These are phyloP conservation scores for Chromobotia macracanthus DNA, from an alignment of 2,797 vertebrate species.

Conservation along the genomic window DNA sequence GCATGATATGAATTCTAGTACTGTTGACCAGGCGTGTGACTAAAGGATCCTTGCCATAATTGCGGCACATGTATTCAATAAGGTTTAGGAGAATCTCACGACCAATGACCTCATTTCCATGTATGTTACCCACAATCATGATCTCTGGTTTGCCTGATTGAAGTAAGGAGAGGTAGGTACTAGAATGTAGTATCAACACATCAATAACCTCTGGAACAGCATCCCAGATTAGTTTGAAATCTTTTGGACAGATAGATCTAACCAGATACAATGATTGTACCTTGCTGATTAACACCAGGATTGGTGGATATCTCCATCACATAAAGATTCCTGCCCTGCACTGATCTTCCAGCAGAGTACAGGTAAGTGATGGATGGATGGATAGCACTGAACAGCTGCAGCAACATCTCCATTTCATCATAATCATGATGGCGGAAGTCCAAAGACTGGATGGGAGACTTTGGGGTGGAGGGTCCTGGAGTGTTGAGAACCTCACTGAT, in stretches of 20 bases:
- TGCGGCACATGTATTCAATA: slow-evolving; percentile 83
- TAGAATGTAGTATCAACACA: too few relatives aligned
- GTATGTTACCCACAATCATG: slow-evolving; percentile 65
- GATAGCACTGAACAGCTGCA: slow-evolving; percentile 83
- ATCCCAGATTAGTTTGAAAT: neutral
- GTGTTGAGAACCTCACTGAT: neutral
- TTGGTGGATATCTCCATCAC: slow-evolving; percentile 95
- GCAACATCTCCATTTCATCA: slow-evolving; percentile 90
- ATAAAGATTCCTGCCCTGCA: slow-evolving; percentile 83
- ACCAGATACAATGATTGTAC: slow-evolving; percentile 64
- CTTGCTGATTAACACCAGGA: slow-evolving; percentile 85
- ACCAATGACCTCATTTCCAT: slow-evolving; percentile 83
- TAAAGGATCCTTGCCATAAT: slow-evolving; percentile 79
- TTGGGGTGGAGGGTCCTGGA: neutral
- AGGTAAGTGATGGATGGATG: slow-evolving; percentile 83
- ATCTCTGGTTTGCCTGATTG: slow-evolving; percentile 50
- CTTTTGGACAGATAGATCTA: neutral
- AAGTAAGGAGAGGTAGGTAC: slow-evolving; percentile 27
- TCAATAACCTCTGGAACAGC: neutral
- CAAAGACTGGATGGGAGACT: slow-evolving; percentile 77
- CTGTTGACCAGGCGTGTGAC: slow-evolving; percentile 78
- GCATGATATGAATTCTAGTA: slow-evolving; percentile 85
- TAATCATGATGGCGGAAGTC: slow-evolving; percentile 91
- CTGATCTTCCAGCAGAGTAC: slow-evolving; percentile 85
- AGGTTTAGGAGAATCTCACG: slow-evolving; percentile 81